Base-by-base conservation (phyloP, 1,140 invertebrate genomes). In the Cecropterus lyciades region DNA sequence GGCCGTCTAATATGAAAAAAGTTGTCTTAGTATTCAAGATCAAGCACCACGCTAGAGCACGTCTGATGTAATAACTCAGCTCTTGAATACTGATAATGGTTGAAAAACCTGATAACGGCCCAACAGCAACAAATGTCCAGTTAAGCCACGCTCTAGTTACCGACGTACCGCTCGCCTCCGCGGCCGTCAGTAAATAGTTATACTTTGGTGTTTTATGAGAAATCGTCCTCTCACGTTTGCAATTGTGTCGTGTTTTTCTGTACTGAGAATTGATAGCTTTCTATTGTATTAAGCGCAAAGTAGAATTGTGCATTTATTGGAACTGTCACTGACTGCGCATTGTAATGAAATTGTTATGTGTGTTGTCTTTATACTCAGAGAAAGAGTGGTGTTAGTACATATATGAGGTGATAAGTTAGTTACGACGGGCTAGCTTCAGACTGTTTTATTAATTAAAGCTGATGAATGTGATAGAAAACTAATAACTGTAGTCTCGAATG, bases 71-170 rank as follows among this genome's bases (percentile, higher is more conserved):
- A 17, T 51, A 51, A 27, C 48, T 16, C 3, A 27, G 10, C 11
- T 51, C 48, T n/a, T 51, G 17, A 20, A 51, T 51, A 51, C 10
- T 51, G 17, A 51, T 51, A 51, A 51, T 27, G 48, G n/a, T n/a
- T n/a, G 20, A 68, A 80, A 75, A 75, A 71, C 16, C 46, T 66
- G 74, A 69, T 84, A 84, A 82, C 81, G 81, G 81, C n/a, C 67
- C 46, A 69, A 40, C 68, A 45, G 48, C 59, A 67, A 40, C 59
- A 67, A 66, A 67, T 72, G 52, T 77, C 70, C 83, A 80, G 83
- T 83, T 84, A 85, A 71, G 77, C 55, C 65, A 70, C 75, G 83
- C 83, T 85, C 83, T 75, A 85, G 67, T 85, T 85, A 69, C 60
- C 45, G 0, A 8, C 60, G 15, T 70, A 74, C 70, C 77, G 71